Evolutionary conservation across 2,888 invertebrate species (phyloP), one percentile per base, ranked within the genome.

Genomic region (Pterostichus madidus): DNA sequence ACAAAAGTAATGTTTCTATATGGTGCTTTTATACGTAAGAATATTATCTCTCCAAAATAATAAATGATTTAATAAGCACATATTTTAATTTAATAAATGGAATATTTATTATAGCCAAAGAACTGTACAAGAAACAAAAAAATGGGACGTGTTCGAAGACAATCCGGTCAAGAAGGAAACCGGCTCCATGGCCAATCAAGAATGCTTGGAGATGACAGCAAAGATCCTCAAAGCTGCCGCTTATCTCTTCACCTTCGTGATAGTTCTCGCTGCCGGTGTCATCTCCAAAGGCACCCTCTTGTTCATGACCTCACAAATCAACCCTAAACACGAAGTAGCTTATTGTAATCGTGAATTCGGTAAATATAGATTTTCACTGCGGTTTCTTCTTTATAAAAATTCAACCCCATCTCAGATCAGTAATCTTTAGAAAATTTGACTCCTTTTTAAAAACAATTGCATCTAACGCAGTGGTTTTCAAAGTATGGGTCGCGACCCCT

Each of bases 81-180:
- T 24, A 24, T 24, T 24, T 2, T 24, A 24, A 24, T 24, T 24
- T 1, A 24, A 2, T 24, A 24, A 49, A 49, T 8, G 4, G n/a
- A 3, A 39, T 8, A 7, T 8, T 75, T 49, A n/a, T 91, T 93
- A 53, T 92, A 96, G 96, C 89, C 95, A 95, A 90, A 92, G 96
- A 88, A 96, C 96, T 84, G 94, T 96, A 86, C 94, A 94, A 88
- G 96, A 96, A 90, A 96, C 96, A 86, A 97, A 97, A 94, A 96
- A 95, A 94, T 98, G 98, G 98, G 98, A 98, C 93, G 97, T 98
- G 84, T 98, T 98, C 92, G 92, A 97, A 88, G 95, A 97, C 90
- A 95, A 97, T 86, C 98, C 98, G 8, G 95, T 95, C 86, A 96
- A 97, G 90, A 94, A 94, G 90, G 96, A 96, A 91, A 95, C 95